phyloP scores from a whole-genome alignment of 2,113 vertebrate species.

The Callipepla californica region DNA sequence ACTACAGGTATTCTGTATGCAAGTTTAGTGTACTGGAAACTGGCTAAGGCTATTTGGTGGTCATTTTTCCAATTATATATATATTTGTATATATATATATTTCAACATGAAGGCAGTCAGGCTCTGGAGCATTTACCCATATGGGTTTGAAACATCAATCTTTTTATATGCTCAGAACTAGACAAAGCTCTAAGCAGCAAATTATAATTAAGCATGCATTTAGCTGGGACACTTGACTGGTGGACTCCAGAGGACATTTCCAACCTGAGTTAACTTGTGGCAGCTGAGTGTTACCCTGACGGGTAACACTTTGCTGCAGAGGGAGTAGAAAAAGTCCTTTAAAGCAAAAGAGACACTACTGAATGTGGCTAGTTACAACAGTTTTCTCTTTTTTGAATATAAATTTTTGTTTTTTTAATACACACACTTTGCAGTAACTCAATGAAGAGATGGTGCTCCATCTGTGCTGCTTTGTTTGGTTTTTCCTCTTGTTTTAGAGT shows the following conservation, averaged over 20 bases:
- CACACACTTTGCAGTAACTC: fast-evolving
- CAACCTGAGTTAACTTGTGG: neutral
- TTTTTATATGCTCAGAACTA: neutral
- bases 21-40: neutral
- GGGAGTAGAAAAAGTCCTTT: neutral
- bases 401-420: neutral
- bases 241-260: neutral
- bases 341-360: fast-evolving
- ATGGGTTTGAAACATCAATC: neutral
- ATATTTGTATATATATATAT: too few species aligned
- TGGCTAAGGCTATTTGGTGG: neutral
- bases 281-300: neutral
- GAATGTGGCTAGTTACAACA: neutral
- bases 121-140: neutral
- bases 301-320: neutral
- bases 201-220: neutral
- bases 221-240: fast-evolving
- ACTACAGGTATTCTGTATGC: neutral
- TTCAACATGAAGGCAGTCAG: neutral
- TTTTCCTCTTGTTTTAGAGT: neutral
- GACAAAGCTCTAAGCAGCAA: neutral
- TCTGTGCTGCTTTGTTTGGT: neutral
- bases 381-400: neutral
- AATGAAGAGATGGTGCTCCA: neutral
- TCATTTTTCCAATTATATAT: neutral